These are phyloP conservation scores for Brotula barbata DNA, from an alignment of 2,797 vertebrate species.

Conservation along the genomic window DNA sequence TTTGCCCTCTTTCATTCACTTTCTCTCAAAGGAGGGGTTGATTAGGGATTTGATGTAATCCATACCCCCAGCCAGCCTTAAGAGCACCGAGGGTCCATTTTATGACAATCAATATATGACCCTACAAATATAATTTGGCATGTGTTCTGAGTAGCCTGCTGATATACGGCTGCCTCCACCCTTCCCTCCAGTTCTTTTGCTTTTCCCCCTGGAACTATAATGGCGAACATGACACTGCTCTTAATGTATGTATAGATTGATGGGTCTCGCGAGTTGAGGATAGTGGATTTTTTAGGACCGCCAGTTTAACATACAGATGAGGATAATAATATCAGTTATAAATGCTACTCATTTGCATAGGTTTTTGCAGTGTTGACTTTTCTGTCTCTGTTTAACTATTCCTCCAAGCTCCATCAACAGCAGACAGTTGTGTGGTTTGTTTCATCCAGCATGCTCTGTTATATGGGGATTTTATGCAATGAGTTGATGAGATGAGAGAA, in stretches of 20 bases:
- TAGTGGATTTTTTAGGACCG: conserved; percentile 15
- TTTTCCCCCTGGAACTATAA: conserved; percentile 59
- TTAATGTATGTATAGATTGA: conserved; percentile 64
- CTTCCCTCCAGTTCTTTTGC: conserved; percentile 26
- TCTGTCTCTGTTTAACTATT: conserved; percentile 27
- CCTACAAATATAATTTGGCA: conserved; percentile 78
- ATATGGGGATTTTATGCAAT: conserved; percentile 70
- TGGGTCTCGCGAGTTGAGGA: conserved; percentile 25
- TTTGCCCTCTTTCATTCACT: conserved; percentile 37
- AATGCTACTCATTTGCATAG: conserved; percentile 51
- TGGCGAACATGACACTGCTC: conserved; percentile 52
- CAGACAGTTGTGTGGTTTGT: conserved; percentile 7
- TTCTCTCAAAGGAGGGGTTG: conserved; percentile 60
- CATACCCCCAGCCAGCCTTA: conserved; percentile 65
- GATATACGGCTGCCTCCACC: conserved; percentile 42
- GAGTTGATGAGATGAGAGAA: conserved; percentile 67
- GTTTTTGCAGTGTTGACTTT: conserved; percentile 53
- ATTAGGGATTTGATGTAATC: conserved; percentile 68
- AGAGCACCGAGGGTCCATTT: conserved; percentile 79
- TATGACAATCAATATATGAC: conserved; percentile 79
- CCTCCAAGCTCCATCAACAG: conserved; percentile 27
- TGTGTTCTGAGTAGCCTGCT: conserved; percentile 58
- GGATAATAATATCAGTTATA: conserved; percentile 36
- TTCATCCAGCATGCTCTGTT: conserved; percentile 49
- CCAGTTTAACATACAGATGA: conserved; percentile 26